Evolutionary conservation across 2,888 invertebrate genomes (phyloP).

Genomic region (Sarcophaga carnaria): DNA sequence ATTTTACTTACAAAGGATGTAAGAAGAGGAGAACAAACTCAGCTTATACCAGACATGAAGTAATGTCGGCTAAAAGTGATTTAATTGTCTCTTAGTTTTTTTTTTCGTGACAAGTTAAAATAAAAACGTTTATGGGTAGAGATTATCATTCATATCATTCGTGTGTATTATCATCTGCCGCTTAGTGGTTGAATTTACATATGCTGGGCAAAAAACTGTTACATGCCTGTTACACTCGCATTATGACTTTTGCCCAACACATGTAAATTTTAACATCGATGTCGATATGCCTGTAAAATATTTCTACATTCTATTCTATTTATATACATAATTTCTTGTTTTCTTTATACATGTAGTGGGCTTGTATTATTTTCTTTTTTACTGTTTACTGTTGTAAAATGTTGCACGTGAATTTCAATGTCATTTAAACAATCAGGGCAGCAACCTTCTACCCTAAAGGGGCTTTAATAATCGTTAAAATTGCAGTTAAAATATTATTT

Average conservation of each 20-base stretch:
- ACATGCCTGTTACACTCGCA: too few relatives aligned
- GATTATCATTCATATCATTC: too few relatives aligned
- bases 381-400: slow-evolving; percentile 28
- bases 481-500: not conserved
- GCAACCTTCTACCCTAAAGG: slow-evolving; percentile 67
- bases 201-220: too few relatives aligned
- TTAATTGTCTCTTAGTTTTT: too few relatives aligned
- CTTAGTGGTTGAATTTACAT: too few relatives aligned
- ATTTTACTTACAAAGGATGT: too few relatives aligned
- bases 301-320: slow-evolving; percentile 23
- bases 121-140: too few relatives aligned
- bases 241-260: not conserved
- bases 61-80: too few relatives aligned
- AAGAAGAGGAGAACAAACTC: too few relatives aligned
- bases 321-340: slow-evolving; percentile 42
- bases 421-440: slow-evolving; percentile 69
- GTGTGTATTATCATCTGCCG: too few relatives aligned
- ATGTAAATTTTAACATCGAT: not conserved
- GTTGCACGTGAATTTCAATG: slow-evolving; percentile 70
- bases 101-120: too few relatives aligned
- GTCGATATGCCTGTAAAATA: slow-evolving; percentile 14
- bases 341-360: slow-evolving; percentile 37
- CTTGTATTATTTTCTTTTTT: slow-evolving; percentile 1
- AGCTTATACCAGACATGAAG: too few relatives aligned
- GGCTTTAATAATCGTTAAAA: slow-evolving; percentile 19